Evolutionary conservation across 2,797 vertebrate genomes (phyloP).

Genomic region (Chromobotia macracanthus): DNA sequence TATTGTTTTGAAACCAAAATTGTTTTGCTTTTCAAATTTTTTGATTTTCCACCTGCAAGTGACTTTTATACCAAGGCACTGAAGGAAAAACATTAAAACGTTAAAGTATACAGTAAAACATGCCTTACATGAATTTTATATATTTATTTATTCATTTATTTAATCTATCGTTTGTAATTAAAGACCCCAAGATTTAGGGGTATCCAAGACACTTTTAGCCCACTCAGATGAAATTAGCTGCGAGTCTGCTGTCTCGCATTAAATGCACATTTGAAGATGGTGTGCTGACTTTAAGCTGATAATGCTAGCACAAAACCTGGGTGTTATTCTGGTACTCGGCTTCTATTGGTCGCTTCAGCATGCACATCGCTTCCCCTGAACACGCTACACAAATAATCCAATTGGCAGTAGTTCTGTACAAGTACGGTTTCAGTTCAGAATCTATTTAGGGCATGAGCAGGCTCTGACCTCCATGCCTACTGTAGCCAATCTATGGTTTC

Average conservation of each 20-base stretch:
- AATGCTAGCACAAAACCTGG: neutral
- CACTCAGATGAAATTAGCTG: too few relatives aligned
- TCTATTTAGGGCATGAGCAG: conserved; percentile 5
- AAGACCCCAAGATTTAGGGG: neutral
- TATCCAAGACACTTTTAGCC: too few relatives aligned
- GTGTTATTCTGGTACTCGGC: neutral
- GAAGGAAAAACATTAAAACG: neutral
- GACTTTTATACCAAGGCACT: neutral
- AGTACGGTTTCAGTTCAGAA: neutral
- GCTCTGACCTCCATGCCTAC: neutral
- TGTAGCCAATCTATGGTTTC: neutral
- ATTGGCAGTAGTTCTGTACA: neutral
- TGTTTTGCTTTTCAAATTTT: neutral
- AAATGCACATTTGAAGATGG: neutral
- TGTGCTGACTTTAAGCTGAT: neutral
- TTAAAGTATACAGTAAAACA: too few relatives aligned
- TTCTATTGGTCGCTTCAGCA: neutral
- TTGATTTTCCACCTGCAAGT: conserved; percentile 5
- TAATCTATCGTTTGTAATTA: neutral
- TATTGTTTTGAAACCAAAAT: neutral
- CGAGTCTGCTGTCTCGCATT: neutral
- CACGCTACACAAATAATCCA: neutral
- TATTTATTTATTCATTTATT: too few relatives aligned
- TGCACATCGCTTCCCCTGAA: neutral
- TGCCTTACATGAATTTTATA: neutral